Percentiles rank a stretch among this genome's conserved stretches.
Evolutionary conservation across 2,797 vertebrate species (phyloP).

Genomic region (Rhinella marina): DNA sequence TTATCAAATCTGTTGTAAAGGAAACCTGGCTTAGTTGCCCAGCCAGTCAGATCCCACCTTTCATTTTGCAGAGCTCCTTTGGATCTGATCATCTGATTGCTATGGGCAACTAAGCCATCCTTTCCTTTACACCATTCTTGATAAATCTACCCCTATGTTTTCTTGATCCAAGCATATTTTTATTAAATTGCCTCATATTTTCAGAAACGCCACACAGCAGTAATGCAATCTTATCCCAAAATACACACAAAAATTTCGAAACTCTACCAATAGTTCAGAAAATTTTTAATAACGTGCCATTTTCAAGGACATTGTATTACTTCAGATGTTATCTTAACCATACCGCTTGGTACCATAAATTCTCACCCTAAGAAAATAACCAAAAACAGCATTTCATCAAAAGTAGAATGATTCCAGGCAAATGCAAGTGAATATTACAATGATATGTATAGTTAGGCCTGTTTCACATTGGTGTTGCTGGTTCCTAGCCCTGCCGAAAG

Average conservation of each 20-base stretch:
- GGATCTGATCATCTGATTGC: too few relatives aligned
- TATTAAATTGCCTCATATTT: neutral
- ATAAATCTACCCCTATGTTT: neutral
- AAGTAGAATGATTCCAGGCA: neutral
- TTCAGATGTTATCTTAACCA: neutral
- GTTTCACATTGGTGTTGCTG: too few relatives aligned
- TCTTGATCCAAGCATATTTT: neutral
- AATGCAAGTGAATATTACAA: neutral
- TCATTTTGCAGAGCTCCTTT: too few relatives aligned
- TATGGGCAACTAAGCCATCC: too few relatives aligned
- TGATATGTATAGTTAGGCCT: neutral
- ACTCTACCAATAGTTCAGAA: neutral
- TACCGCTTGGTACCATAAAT: neutral
- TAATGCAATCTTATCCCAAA: neutral
- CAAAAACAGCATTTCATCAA: neutral
- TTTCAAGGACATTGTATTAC: neutral
- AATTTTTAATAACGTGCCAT: conserved; percentile 11
- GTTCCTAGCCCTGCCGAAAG: too few relatives aligned
- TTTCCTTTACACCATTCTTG: too few relatives aligned
- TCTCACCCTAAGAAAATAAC: neutral
- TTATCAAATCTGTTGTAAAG: too few relatives aligned
- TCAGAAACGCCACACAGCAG: neutral
- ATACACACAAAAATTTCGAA: neutral
- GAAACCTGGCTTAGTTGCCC: too few relatives aligned
- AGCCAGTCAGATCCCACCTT: too few relatives aligned